Evolutionary conservation across 2,113 vertebrate genomes (phyloP), one percentile per base, ranked within the genome.

Genomic region (Odontophorus gujanensis): DNA sequence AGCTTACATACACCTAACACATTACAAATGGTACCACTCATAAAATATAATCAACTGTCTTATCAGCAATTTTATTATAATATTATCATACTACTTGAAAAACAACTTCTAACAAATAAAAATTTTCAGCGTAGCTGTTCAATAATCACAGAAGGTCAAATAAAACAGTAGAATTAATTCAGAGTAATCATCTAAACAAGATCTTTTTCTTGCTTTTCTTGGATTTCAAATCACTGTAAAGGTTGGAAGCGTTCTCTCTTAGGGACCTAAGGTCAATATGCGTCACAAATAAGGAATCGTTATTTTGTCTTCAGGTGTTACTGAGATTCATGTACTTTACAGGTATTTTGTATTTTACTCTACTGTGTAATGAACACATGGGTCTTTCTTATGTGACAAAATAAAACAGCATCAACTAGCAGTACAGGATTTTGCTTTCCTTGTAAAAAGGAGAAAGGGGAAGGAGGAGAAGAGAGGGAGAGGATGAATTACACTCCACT

Each of bases 71-170:
- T 85, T 71, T 85, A 66, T 58, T 34, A 30, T 18, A 82, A 50
- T 45, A 45, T 87, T 58, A 62, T 91, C 78, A 47, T 78, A 38
- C 50, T 73, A 9, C 57, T 89, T 67, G 82, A 89, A 43, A 96
- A 90, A 9, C 22, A 74, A 50, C 71, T 76, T 40, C 11, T 30
- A 59, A 75, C 40, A 74, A 85, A 73, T 62, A 81, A 90, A 96
- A 94, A 47, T 45, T 36, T 21, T 80, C 71, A 30, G 57, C 9
- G 34, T 58, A 45, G 73, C 85, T 97, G 96, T 96, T 96, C 96
- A 97, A 96, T 92, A 95, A 83, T 1, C 10, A 91, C 72, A 51
- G 55, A 89, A 75, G 81, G 83, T 73, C 62, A 85, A 69, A 89
- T 12, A 34, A 92, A 87, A 73, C 26, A 43, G 71, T 30, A 69